Evolutionary conservation across 2,888 invertebrate genomes (phyloP), one percentile per base, ranked within the genome.

Genomic region (Micoletzkya japonica): DNA sequence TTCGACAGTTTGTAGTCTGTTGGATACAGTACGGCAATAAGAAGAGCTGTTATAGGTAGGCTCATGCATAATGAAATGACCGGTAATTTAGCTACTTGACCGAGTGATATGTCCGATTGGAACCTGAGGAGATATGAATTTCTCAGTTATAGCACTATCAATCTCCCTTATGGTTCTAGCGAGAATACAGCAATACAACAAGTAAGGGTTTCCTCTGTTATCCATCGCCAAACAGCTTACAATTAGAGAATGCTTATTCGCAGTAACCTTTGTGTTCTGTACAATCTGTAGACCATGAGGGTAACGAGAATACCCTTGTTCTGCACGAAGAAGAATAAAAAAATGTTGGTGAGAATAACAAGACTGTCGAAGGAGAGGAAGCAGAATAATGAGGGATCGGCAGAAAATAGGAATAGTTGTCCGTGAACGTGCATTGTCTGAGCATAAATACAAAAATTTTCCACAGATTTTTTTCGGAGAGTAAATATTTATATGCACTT

Each of bases 371-470:
- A n/a, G 1, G 60, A 39, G 60, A 28, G 20, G 39, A 10, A 2
- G 39, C 26, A 24, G n/a, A n/a, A n/a, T n/a, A 60, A 60, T 39
- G 60, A 26, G 28, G 60, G 26, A 20, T 60, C 28, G 28, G 60
- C 37, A 24, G 60, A 37, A 39, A 60, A 60, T 26, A 60, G 32
- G 39, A 60, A 60, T 10, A 60, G 26, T 28, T 39, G 39, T 10
- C 39, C 37, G 34, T 60, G 60, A 39, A 60, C 60, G 24, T 60
- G 60, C 60, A 60, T 60, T 60, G 60, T 60, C 60, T 60, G 14
- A 26, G n/a, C n/a, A n/a, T n/a, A n/a, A n/a, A n/a, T n/a, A n/a
- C n/a, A n/a, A n/a, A n/a, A n/a, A n/a, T n/a, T n/a, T n/a, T n/a
- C n/a, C n/a, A n/a, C n/a, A n/a, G n/a, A n/a, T n/a, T n/a, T n/a